Evolutionary conservation across 2,888 invertebrate species (phyloP), one percentile per base, ranked within the genome.

Genomic region (Clitarchus hookeri): DNA sequence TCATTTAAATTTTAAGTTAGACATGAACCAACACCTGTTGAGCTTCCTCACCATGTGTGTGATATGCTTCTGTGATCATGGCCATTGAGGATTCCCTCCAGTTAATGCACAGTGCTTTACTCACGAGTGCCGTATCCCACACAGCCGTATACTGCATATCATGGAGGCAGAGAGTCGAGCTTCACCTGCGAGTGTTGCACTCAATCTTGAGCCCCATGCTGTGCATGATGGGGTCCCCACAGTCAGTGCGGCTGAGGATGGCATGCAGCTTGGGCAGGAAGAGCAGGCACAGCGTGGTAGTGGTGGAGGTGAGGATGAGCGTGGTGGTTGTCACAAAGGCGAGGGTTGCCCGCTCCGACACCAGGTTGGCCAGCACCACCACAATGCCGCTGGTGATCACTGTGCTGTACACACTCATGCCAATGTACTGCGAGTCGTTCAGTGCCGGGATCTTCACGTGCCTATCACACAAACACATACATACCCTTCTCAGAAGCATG

Each of bases 341-440:
- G 87, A 97, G 90, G 0, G 97, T 96, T 4, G 96, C 96, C 87
- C 96, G 93, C 89, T 97, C 97, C 2, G 96, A 95, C 89, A 98
- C 95, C 85, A 98, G 94, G 90, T 97, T 97, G n/a, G 97, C 97
- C 88, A 97, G 93, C 9, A 97, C 96, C 9, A 98, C 97, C 16
- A 97, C 97, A 88, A 97, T 95, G 13, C 96, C 95, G 89, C 97
- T 97, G 84, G 96, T 96, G 88, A 98, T 96, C 84, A 98, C 97
- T 0, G 97, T 97, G 85, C 96, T 97, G 90, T 98, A 98, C 0
- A 98, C 98, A 89, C 97, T 97, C 91, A 98, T 96, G 19, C 97
- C 98, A 89, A 98, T 98, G 91, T 98, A 97, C 90, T 97, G 97
- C 9, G 98, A 98, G 92, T 98, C 98, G 92, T 98, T 98, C 44